Percentiles rank a stretch among this genome's conserved stretches.
Evolutionary conservation across 2,888 invertebrate species (phyloP).

Genomic region (Parasteatoda lunata): DNA sequence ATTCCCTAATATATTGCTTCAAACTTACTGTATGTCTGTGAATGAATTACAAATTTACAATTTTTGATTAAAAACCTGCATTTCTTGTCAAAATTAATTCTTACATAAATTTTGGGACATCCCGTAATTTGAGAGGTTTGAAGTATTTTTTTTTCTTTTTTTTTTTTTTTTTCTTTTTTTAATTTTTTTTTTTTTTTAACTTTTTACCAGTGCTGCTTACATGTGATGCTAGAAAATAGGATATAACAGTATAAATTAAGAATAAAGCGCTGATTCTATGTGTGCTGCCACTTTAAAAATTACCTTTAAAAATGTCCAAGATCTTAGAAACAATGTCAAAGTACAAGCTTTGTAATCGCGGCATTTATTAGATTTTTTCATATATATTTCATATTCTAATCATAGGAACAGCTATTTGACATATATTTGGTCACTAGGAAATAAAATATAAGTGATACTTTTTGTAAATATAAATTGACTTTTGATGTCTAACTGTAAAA

Average conservation of each 20-base stretch:
- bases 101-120: too few relatives aligned
- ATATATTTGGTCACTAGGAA: slow-evolving; percentile 17
- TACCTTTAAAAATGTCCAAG: slow-evolving; percentile 42
- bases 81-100: too few relatives aligned
- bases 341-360: slow-evolving; percentile 41
- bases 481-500: slow-evolving; percentile 6
- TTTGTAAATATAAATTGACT: slow-evolving; percentile 38
- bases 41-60: too few relatives aligned
- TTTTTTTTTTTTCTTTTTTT: too few relatives aligned
- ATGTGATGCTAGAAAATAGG: slow-evolving; percentile 35
- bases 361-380: slow-evolving; percentile 53
- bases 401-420: slow-evolving; percentile 44
- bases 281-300: slow-evolving; percentile 48
- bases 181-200: background rate
- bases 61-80: too few relatives aligned
- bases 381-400: slow-evolving; percentile 62
- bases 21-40: too few relatives aligned
- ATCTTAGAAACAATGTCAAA: slow-evolving; percentile 57
- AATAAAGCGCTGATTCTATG: slow-evolving; percentile 56
- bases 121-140: too few relatives aligned
- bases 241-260: background rate
- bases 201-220: slow-evolving; percentile 11
- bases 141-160: background rate
- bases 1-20: too few relatives aligned
- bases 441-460: slow-evolving; percentile 18